Evolutionary conservation across 1,140 invertebrate species (phyloP).

Genomic region (Drosophila tropicalis): DNA sequence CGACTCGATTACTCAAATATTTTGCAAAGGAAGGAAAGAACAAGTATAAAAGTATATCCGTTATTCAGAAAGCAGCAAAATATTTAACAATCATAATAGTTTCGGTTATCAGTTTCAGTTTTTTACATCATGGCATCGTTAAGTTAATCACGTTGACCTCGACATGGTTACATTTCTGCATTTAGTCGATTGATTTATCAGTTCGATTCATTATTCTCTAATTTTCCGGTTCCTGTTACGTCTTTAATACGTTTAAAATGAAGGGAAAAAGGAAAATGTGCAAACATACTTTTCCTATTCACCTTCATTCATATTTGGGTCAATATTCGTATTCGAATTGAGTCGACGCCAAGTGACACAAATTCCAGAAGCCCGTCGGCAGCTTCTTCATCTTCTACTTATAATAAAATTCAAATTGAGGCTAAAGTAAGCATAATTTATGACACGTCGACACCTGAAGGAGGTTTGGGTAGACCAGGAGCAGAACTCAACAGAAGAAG

Average conservation of each 20-base stretch:
- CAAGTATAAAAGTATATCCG: no score
- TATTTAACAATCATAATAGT: no score
- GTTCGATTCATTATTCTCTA: neutral
- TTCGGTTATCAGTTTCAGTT: no score
- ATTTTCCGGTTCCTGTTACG: neutral
- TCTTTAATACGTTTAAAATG: neutral
- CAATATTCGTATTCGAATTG: constrained; percentile 52
- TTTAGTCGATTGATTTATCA: neutral
- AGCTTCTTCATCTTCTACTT: constrained; percentile 32
- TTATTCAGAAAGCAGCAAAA: no score
- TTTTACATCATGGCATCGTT: neutral
- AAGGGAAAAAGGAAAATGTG: neutral
- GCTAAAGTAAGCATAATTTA: constrained; percentile 80
- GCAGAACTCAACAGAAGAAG: neutral
- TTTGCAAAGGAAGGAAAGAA: no score
- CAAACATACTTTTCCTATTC: neutral
- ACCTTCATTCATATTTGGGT: constrained; percentile 46
- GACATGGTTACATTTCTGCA: neutral
- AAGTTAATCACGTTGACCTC: no score
- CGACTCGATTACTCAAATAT: no score
- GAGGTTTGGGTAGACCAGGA: neutral
- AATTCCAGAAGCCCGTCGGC: constrained; percentile 52
- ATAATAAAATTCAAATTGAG: constrained; percentile 66
- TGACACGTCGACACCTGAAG: constrained; percentile 71
- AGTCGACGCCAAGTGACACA: constrained; percentile 57